Evolutionary conservation across 1,140 invertebrate genomes (phyloP), one percentile per base, ranked within the genome.

Genomic region (Drosophila santomea): DNA sequence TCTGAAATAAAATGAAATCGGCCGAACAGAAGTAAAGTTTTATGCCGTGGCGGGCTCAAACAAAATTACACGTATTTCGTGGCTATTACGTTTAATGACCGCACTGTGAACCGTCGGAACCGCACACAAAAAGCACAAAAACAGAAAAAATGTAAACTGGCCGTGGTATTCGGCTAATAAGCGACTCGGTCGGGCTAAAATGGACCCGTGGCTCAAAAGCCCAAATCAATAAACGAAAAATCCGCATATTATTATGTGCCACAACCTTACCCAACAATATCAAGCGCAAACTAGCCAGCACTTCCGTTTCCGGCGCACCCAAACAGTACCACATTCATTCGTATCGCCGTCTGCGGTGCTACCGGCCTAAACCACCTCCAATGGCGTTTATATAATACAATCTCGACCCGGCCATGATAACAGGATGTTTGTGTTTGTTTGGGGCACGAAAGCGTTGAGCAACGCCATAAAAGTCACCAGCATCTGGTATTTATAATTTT

Each of bases 261-360:
- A 38, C 55, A 47, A 50, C 51, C 63, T 32, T 67, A 62, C 71
- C 63, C 71, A 83, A 77, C 72, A 71, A 76, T 83, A 83, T 88
- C 84, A 89, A 89, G 83, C 84, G 80, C 86, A 90, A 90, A 90
- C 84, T 88, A 91, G 83, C 89, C 80, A 91, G 66, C 58, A 88
- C 78, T 81, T 91, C 88, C 88, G 88, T 10, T 91, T 90, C 90
- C 86, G 86, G 74, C 74, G 51, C 57, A 60, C 56, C 72, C 79
- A 62, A 72, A 63, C 63, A 76, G 51, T 73, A 36, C 44, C 47
- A 64, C 62, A 58, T 15, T 64, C 55, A 36, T 45, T 57, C 52
- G 57, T 51, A 60, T 28, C 17, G 15, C 15, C 45, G 83, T 89
- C 83, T 89, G 61, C 41, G 36, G 45, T 32, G 73, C 66, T 83